Percentiles rank a stretch among this genome's conserved stretches.
These are phyloP conservation scores for Tragelaphus buxtoni DNA, from an alignment of 2,113 vertebrate species.

Conservation along the genomic window DNA sequence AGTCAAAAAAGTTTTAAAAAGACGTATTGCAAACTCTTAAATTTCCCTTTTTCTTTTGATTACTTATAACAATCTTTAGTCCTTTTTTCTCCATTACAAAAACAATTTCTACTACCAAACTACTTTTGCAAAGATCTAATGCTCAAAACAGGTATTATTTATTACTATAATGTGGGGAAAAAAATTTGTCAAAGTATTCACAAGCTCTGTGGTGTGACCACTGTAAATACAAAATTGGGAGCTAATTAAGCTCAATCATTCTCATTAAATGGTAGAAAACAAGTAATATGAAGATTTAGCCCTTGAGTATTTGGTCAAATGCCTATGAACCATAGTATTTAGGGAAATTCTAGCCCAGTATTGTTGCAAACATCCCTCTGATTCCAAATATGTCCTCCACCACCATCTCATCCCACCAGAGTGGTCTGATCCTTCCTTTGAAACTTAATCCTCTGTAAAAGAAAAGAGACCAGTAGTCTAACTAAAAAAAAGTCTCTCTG, in stretches of 20 bases:
- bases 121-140: conserved; percentile 34
- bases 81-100: background rate
- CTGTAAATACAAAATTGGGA: conserved; percentile 33
- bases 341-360: background rate
- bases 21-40: conserved; percentile 19
- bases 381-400: conserved; percentile 37
- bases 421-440: conserved; percentile 31
- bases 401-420: background rate
- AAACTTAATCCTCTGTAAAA: conserved; percentile 65
- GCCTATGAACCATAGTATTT: background rate
- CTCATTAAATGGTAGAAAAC: background rate
- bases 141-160: conserved; percentile 29
- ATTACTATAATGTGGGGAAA: background rate
- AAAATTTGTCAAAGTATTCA: conserved; percentile 36
- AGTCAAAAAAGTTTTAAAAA: background rate
- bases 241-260: conserved; percentile 20
- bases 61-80: conserved; percentile 11
- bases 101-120: conserved; percentile 32
- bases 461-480: conserved; percentile 60
- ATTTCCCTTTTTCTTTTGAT: conserved; percentile 50
- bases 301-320: conserved; percentile 12
- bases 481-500: conserved; percentile 62
- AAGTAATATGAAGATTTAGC: conserved; percentile 34
- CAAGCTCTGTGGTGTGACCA: background rate
- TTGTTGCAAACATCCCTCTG: conserved; percentile 27